A percentile compares a stretch with the other conserved stretches of the same genome.
phyloP scores from a whole-genome alignment of 2,888 invertebrate genomes.

The Hanleya hanleyi region DNA sequence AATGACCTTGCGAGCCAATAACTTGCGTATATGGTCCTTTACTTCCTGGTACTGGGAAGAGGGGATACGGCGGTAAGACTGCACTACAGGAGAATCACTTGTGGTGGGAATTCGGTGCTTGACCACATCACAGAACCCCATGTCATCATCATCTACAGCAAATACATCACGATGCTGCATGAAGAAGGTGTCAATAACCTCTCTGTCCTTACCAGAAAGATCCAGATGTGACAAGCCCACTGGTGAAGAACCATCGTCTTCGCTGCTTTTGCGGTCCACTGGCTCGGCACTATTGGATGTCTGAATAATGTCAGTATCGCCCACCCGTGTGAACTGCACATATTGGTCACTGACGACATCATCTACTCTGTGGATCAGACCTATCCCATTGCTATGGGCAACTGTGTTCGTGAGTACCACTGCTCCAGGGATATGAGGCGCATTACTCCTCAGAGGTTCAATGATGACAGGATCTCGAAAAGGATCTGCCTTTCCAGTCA shows the following conservation, averaged over 20 bases:
- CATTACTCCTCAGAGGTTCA: not conserved
- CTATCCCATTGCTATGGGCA: not conserved
- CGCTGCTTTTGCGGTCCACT: not conserved
- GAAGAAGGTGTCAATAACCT: not conserved
- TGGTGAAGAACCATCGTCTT: not conserved
- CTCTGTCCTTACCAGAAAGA: not conserved
- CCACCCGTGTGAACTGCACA: not conserved
- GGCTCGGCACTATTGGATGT: not conserved
- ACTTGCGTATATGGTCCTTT: not conserved
- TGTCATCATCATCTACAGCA: not conserved
- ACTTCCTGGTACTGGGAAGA: not conserved
- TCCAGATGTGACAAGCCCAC: not conserved
- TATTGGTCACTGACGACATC: not conserved
- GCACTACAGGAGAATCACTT: not conserved
- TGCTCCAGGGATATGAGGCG: not conserved
- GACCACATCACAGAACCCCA: not conserved
- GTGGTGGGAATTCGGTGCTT: not conserved
- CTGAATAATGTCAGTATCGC: not conserved
- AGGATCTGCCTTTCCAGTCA: not conserved
- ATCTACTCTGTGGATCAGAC: not conserved
- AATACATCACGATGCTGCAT: not conserved
- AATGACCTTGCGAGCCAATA: not conserved
- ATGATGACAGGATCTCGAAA: not conserved
- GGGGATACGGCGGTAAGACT: not conserved
- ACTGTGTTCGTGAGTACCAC: not conserved